These are phyloP conservation scores for Stomatorhinus ivindoensis DNA, from an alignment of 2,113 vertebrate genomes.

Conservation along the genomic window DNA sequence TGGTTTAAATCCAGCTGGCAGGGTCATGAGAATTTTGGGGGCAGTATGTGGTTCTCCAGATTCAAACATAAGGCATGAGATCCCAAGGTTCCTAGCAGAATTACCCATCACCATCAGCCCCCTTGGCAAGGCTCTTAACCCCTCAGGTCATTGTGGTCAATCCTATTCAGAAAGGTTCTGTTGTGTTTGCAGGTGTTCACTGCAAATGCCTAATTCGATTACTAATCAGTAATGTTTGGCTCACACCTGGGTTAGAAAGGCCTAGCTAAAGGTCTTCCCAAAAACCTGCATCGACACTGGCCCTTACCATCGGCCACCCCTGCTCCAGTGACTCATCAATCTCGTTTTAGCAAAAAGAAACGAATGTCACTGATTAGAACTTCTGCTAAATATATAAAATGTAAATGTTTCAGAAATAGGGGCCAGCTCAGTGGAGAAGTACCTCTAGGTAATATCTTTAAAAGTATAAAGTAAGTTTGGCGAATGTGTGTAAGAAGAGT, in stretches of 20 bases:
- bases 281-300: background rate
- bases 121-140: background rate
- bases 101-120: background rate
- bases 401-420: too few species aligned
- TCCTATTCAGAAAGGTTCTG: background rate
- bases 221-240: background rate
- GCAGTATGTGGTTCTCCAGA: background rate
- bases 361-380: background rate
- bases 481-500: background rate
- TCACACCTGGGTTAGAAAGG: background rate
- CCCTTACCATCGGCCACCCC: background rate
- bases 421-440: background rate
- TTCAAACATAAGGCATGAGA: background rate
- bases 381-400: too few species aligned
- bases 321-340: background rate
- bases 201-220: background rate
- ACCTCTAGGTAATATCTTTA: background rate
- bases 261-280: background rate
- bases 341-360: background rate
- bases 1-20: background rate
- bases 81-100: background rate
- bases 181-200: background rate
- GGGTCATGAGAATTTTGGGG: background rate
- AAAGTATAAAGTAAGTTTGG: background rate
- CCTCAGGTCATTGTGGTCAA: background rate